Percentiles rank a stretch among this genome's conserved stretches.
phyloP scores from a whole-genome alignment of 2,888 invertebrate genomes.

The Cheilosia soror region DNA sequence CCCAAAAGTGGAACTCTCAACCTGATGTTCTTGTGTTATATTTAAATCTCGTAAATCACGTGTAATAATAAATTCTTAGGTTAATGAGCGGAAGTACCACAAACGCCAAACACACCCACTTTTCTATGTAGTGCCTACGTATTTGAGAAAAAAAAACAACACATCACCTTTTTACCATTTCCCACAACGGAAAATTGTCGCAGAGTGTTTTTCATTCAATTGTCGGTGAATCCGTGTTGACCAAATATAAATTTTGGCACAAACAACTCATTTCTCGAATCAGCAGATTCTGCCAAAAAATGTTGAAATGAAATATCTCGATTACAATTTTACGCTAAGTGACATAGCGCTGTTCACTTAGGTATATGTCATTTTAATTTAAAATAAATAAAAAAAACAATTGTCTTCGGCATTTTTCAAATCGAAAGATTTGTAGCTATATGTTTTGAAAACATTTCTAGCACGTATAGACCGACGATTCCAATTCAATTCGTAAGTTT shows the following conservation, averaged over 20 bases:
- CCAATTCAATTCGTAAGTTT: not conserved
- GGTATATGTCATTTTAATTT: not conserved
- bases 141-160: not conserved
- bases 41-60: slow-evolving; percentile 16
- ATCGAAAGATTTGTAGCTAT: not conserved
- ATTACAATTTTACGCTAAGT: slow-evolving; percentile 64
- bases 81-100: not conserved
- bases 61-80: not conserved
- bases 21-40: not conserved
- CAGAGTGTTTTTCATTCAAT: slow-evolving; percentile 3
- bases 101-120: not conserved
- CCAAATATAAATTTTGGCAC: slow-evolving; percentile 69
- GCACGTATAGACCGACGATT: slow-evolving; percentile 38
- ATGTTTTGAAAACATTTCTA: not conserved
- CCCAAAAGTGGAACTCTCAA: not conserved
- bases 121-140: too few species aligned
- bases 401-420: slow-evolving; percentile 15
- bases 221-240: slow-evolving; percentile 27
- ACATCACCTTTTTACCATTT: too few species aligned
- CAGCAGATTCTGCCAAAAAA: slow-evolving; percentile 59
- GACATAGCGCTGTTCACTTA: slow-evolving; percentile 5
- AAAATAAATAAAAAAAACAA: not conserved
- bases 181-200: not conserved
- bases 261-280: slow-evolving; percentile 50
- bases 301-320: slow-evolving; percentile 66